phyloP scores from a whole-genome alignment of 2,113 vertebrate species.

The Propithecus coquereli region DNA sequence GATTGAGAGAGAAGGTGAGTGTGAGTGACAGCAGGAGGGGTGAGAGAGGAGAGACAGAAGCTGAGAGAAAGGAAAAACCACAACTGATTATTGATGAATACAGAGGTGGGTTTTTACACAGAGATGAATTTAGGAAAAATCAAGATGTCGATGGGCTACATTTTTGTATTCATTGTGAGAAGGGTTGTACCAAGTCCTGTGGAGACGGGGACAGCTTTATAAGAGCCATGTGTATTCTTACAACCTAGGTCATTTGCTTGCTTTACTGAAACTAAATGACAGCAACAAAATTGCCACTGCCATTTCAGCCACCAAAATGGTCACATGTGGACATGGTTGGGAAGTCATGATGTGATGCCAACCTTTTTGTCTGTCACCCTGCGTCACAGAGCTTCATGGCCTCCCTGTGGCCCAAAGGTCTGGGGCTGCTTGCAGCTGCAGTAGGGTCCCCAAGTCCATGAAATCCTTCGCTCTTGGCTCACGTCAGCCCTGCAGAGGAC shows the following conservation, averaged over 20 bases:
- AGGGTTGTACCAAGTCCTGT: neutral
- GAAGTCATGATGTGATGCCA: neutral
- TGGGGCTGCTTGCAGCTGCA: rapidly evolving
- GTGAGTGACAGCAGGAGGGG: too few species aligned
- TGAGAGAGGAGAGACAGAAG: too few species aligned
- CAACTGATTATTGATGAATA: rapidly evolving
- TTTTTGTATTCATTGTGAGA: neutral
- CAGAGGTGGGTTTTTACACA: neutral
- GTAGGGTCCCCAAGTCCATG: rapidly evolving
- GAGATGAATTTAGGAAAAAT: neutral
- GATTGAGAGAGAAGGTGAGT: rapidly evolving
- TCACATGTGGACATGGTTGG: rapidly evolving
- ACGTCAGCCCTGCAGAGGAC: neutral
- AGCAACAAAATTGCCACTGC: neutral
- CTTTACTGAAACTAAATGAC: neutral
- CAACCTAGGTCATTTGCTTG: neutral
- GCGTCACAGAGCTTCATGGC: too few species aligned
- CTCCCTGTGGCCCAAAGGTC: neutral
- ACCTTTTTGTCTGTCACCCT: neutral
- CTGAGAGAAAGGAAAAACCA: neutral
- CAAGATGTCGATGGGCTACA: neutral
- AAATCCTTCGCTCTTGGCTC: neutral
- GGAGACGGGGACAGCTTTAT: rapidly evolving
- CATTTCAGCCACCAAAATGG: neutral
- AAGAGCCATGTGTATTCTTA: neutral